These are phyloP conservation scores for Akabosia matsudoensis DNA, from an alignment of 1,140 invertebrate species.

Conservation along the genomic window DNA sequence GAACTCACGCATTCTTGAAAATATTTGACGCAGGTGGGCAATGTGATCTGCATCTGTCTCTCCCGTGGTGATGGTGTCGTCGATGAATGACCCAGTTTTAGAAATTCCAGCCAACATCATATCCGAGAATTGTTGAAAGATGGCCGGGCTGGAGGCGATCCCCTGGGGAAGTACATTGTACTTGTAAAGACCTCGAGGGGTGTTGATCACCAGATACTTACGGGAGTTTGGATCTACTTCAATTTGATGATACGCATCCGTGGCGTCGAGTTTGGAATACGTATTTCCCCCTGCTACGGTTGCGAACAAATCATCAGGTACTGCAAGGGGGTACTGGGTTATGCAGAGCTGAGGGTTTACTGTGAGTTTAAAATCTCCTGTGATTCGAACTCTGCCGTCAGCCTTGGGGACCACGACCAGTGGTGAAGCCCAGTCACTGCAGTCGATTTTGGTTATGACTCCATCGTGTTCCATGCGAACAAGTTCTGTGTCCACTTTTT, in stretches of 20 bases:
- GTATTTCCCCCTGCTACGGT: slow-evolving; percentile 39
- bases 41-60: slow-evolving; percentile 45
- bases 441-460: slow-evolving; percentile 47
- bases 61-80: slow-evolving; percentile 51
- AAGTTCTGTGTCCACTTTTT: slow-evolving; percentile 49
- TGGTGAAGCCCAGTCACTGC: slow-evolving; percentile 51
- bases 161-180: slow-evolving; percentile 30
- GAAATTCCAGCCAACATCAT: slow-evolving; percentile 46
- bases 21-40: slow-evolving; percentile 38
- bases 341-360: slow-evolving; percentile 47
- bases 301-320: slow-evolving; percentile 43
- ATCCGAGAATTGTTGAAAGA: slow-evolving; percentile 53
- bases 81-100: slow-evolving; percentile 46
- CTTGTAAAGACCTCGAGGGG: slow-evolving; percentile 48
- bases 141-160: slow-evolving; percentile 45
- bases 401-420: slow-evolving; percentile 50
- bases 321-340: slow-evolving; percentile 48
- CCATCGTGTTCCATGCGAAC: slow-evolving; percentile 43
- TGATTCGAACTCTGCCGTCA: slow-evolving; percentile 50
- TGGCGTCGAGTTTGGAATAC: slow-evolving; percentile 47
- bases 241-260: slow-evolving; percentile 47
- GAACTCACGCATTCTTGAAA: slow-evolving; percentile 37
- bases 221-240: slow-evolving; percentile 47
- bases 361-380: slow-evolving; percentile 49
- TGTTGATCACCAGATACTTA: slow-evolving; percentile 45